Percentiles rank a stretch among this genome's conserved stretches.
Evolutionary conservation across 1,140 invertebrate genomes (phyloP).

Genomic region (Gyrodactylus salaris): DNA sequence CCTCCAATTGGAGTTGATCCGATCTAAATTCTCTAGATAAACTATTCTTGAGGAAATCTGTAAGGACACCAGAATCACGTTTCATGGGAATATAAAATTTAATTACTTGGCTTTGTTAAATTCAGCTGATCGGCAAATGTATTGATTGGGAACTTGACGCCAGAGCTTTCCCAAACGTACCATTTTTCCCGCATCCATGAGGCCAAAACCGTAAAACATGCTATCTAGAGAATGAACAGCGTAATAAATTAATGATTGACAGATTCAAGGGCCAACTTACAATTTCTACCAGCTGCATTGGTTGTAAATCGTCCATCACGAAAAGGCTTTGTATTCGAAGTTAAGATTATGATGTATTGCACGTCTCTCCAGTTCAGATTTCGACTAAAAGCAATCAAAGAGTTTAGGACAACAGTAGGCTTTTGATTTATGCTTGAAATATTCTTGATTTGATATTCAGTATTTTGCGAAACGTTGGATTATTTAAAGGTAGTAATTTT

Average conservation of each 20-base stretch:
- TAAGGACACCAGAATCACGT: no score
- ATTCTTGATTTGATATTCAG: no score
- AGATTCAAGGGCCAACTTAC: neutral
- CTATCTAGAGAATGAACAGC: slow-evolving; percentile 1
- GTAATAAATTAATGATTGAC: neutral
- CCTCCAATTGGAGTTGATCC: no score
- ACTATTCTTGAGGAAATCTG: no score
- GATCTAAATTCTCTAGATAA: no score
- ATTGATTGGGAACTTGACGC: slow-evolving; percentile 14
- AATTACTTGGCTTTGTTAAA: slow-evolving; percentile 11
- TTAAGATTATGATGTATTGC: slow-evolving; percentile 68
- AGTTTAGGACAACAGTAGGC: no score
- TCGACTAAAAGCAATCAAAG: slow-evolving; percentile 15
- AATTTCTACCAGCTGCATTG: slow-evolving; percentile 10
- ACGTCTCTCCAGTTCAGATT: slow-evolving; percentile 71
- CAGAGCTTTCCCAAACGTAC: slow-evolving; percentile 28
- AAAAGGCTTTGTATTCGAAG: slow-evolving; percentile 32
- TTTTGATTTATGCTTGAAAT: no score
- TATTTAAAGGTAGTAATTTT: no score
- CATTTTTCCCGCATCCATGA: slow-evolving; percentile 75
- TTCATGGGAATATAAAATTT: no score
- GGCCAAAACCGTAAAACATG: slow-evolving; percentile 31
- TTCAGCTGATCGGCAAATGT: slow-evolving; percentile 11
- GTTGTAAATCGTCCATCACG: slow-evolving; percentile 14
- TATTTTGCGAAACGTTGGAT: no score